Evolutionary conservation across 1,140 invertebrate species (phyloP).

Genomic region (Eriosoma lanigerum): DNA sequence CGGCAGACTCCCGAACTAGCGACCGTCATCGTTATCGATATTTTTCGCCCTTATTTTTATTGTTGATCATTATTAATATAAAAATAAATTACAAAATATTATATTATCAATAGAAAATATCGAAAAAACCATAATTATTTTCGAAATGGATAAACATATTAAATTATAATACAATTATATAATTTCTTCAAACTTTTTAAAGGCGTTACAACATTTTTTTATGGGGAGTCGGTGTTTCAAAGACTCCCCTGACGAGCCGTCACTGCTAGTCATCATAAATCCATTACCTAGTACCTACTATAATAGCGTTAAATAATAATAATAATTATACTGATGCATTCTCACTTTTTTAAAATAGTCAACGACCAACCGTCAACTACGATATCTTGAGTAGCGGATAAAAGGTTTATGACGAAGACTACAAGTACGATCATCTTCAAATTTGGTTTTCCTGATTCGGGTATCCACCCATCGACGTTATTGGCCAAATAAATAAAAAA

Average conservation of each 20-base stretch:
- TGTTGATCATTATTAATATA: too few species aligned
- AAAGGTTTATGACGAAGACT: slow-evolving; percentile 89
- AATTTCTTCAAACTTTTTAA: background rate
- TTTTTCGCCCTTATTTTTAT: too few species aligned
- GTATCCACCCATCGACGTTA: slow-evolving; percentile 8
- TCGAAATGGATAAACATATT: too few species aligned
- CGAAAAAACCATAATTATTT: too few species aligned
- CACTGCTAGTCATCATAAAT: too few species aligned
- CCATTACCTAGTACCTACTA: background rate
- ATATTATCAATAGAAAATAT: too few species aligned
- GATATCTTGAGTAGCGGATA: slow-evolving; percentile 98
- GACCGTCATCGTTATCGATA: too few species aligned
- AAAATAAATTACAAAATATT: too few species aligned
- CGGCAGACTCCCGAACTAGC: too few species aligned
- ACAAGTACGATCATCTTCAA: slow-evolving; percentile 77
- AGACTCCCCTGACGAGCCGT: too few species aligned
- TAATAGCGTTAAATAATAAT: background rate
- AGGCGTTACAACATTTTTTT: background rate
- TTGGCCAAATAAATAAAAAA: background rate
- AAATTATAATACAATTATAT: too few species aligned
- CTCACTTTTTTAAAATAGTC: slow-evolving; percentile 71
- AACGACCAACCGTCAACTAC: slow-evolving; percentile 97
- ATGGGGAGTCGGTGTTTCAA: too few species aligned
- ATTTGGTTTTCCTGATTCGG: slow-evolving; percentile 64
- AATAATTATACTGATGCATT: background rate